These are phyloP conservation scores for Siniperca knerii DNA, from an alignment of 2,113 vertebrate species.

Conservation along the genomic window DNA sequence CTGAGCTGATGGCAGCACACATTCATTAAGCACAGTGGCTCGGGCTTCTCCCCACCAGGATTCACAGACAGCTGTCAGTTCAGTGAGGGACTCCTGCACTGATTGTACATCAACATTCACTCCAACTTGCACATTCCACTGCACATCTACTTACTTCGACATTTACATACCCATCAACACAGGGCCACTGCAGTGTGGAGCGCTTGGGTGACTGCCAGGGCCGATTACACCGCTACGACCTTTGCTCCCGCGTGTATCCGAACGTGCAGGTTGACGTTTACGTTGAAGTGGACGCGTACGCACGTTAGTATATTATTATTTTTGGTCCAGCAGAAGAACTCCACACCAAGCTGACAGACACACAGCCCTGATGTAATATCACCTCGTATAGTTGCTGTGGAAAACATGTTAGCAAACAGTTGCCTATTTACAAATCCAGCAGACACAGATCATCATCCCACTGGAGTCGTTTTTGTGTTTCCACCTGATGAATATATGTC, in stretches of 20 bases:
- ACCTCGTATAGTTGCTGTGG: neutral
- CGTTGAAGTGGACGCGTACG: neutral
- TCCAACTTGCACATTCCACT: slow-evolving; percentile 32
- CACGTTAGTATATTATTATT: too few relatives aligned
- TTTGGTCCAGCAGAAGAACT: too few relatives aligned
- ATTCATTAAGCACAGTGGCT: slow-evolving; percentile 57
- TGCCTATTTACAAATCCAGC: neutral
- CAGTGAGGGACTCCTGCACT: slow-evolving; percentile 41
- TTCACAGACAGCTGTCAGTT: slow-evolving; percentile 69
- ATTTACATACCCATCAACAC: slow-evolving; percentile 58
- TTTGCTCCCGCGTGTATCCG: neutral
- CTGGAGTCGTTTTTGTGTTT: too few relatives aligned
- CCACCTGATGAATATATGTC: too few relatives aligned
- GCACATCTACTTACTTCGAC: slow-evolving; percentile 44
- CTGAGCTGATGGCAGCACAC: slow-evolving; percentile 16
- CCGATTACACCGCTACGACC: slow-evolving; percentile 7
- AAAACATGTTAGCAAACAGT: neutral
- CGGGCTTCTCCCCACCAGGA: slow-evolving; percentile 27
- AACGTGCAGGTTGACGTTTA: slow-evolving; percentile 13
- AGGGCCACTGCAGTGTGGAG: slow-evolving; percentile 9
- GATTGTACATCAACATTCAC: slow-evolving; percentile 60
- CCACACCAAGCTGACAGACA: neutral
- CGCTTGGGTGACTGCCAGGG: slow-evolving; percentile 33
- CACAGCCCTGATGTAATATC: neutral
- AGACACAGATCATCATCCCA: too few relatives aligned